Percentiles rank a stretch among this genome's conserved stretches.
phyloP scores from a whole-genome alignment of 2,888 invertebrate species.

The Ashinkailepas kermadecensis region DNA sequence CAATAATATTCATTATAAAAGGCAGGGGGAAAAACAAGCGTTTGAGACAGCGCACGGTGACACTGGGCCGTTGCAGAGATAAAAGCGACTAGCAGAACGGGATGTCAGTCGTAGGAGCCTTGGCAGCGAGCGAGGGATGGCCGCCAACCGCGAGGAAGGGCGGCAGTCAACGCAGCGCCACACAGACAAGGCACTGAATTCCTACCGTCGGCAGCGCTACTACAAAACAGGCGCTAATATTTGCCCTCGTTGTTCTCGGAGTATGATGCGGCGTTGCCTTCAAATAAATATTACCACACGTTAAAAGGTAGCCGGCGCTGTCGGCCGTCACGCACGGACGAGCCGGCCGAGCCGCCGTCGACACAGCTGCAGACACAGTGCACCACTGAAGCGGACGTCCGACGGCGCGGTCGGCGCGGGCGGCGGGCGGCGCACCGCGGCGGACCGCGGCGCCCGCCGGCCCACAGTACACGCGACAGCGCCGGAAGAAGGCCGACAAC shows the following conservation, averaged over 20 bases:
- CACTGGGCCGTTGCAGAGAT: no score
- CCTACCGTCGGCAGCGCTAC: not conserved
- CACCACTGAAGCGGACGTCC: not conserved
- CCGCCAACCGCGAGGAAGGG: no score
- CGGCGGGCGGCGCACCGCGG: not conserved
- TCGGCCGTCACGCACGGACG: not conserved
- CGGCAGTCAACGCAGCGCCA: not conserved
- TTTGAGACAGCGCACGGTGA: no score
- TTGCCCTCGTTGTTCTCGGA: not conserved
- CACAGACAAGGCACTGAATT: not conserved
- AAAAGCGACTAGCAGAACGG: no score
- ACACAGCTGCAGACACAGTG: not conserved
- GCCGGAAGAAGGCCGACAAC: no score
- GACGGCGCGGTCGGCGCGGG: not conserved
- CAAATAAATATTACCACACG: constrained; percentile 12
- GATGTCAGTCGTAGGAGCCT: no score
- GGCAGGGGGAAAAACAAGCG: no score
- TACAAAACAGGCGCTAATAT: not conserved
- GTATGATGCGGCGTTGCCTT: not conserved
- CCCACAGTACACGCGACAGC: no score
- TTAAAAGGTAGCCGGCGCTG: not conserved
- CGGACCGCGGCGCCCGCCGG: not conserved
- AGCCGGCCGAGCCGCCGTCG: not conserved
- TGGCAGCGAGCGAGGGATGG: no score
- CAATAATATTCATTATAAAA: no score